These are phyloP conservation scores for Characodon lateralis DNA, from an alignment of 2,797 vertebrate species.

Conservation along the genomic window DNA sequence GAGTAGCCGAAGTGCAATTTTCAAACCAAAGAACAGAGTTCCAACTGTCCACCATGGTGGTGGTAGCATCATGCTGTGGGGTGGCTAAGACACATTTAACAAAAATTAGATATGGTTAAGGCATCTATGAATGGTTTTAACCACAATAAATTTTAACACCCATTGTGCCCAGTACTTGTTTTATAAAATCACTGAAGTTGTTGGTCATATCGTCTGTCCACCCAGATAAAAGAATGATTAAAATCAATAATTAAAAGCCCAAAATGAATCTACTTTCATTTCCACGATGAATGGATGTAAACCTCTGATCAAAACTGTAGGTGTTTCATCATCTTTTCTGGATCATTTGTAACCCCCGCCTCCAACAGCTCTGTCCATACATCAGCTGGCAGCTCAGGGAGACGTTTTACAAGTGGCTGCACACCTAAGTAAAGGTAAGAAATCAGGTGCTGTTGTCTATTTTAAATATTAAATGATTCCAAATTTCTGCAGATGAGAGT, in stretches of 20 bases:
- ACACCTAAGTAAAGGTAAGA: conserved; percentile 88
- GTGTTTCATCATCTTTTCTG: not conserved
- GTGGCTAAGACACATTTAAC: not conserved
- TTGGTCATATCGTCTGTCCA: not conserved
- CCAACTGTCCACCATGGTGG: not conserved
- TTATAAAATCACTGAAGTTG: not conserved
- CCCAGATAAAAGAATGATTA: not conserved
- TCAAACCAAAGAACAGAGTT: not conserved
- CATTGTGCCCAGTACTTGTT: not conserved
- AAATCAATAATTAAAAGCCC: not conserved
- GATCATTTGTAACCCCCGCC: conserved; percentile 8
- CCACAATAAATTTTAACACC: not conserved
- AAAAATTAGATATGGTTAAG: not conserved
- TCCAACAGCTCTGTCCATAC: conserved; percentile 88
- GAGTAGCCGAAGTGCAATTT: not conserved
- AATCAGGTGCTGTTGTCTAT: not conserved
- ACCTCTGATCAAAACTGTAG: not conserved
- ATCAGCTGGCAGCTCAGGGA: conserved; percentile 95
- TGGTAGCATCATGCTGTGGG: no score
- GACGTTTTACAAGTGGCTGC: conserved; percentile 88
- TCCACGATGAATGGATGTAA: not conserved
- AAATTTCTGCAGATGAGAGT: not conserved
- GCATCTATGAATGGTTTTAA: no score
- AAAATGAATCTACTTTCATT: not conserved
- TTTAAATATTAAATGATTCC: not conserved